A percentile compares a stretch with the other conserved stretches of the same genome.
Conservation (phyloP, 2,888 invertebrate genomes). For the Campoplex nolae region DNA sequence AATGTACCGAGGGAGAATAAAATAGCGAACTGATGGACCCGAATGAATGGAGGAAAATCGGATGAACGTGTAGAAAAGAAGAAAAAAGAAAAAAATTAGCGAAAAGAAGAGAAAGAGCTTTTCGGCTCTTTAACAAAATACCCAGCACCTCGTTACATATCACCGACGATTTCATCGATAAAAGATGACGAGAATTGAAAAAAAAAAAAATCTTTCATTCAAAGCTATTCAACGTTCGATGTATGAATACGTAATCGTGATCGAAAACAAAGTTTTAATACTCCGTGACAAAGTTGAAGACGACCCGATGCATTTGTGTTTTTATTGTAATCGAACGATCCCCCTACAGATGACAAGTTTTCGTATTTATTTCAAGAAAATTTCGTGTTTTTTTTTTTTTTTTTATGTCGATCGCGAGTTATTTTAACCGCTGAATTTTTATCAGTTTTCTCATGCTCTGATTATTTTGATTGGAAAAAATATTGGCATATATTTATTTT, state of each 20-base stretch:
- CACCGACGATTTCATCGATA: not conserved
- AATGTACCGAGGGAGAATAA: constrained; percentile 43
- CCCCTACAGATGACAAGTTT: not conserved
- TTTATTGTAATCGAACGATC: not conserved
- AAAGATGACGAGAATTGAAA: not conserved
- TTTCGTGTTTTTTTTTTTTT: not conserved
- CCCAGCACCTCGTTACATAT: not conserved
- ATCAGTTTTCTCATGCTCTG: constrained; percentile 12
- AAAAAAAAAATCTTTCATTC: not conserved
- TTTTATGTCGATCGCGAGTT: not conserved
- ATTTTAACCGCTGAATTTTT: constrained; percentile 3
- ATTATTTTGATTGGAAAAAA: constrained; percentile 24
- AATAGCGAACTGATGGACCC: constrained; percentile 63
- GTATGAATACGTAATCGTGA: not conserved
- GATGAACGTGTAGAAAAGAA: constrained; percentile 48
- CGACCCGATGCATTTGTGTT: not conserved
- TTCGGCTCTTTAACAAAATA: constrained; percentile 36
- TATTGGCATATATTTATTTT: not conserved
- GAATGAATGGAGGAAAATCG: constrained; percentile 60
- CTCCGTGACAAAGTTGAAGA: not conserved
- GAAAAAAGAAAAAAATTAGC: not conserved
- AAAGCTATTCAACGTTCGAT: not conserved
- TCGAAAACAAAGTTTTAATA: not conserved
- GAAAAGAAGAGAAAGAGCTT: constrained; percentile 1
- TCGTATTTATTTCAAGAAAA: not conserved